These are phyloP conservation scores for Auanema freiburgensis DNA, from an alignment of 2,888 invertebrate species.

Conservation along the genomic window DNA sequence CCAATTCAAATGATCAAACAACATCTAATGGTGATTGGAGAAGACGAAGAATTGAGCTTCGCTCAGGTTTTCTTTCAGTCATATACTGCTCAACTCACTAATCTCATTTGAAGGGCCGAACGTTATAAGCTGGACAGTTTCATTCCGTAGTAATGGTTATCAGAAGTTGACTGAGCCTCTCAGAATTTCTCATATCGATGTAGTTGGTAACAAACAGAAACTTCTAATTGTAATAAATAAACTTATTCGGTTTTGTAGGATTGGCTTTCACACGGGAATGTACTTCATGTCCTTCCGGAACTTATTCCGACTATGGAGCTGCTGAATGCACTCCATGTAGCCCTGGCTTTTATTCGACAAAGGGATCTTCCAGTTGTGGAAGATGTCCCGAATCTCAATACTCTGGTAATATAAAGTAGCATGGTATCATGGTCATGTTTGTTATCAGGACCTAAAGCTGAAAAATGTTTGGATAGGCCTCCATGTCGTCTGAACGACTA, in stretches of 20 bases:
- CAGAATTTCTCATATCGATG: constrained; percentile 55
- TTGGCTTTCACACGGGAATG: constrained; percentile 70
- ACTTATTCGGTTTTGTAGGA: constrained; percentile 62
- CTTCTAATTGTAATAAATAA: background rate
- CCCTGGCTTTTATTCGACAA: constrained; percentile 66
- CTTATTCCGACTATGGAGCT: constrained; percentile 66
- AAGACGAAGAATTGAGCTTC: constrained; percentile 62
- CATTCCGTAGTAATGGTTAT: constrained; percentile 32
- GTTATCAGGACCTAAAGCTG: constrained; percentile 66
- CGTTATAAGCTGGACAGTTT: constrained; percentile 70
- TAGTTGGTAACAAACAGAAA: constrained; percentile 32
- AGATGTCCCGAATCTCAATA: constrained; percentile 65
- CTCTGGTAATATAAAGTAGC: constrained; percentile 40
- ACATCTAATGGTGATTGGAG: constrained; percentile 46
- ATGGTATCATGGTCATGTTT: background rate
- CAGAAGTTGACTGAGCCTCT: constrained; percentile 43
- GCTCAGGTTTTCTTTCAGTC: constrained; percentile 16
- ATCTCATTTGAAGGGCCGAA: constrained; percentile 66
- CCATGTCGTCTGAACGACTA: constrained; percentile 69
- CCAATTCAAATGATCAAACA: constrained; percentile 21
- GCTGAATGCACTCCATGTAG: constrained; percentile 67
- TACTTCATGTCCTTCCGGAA: constrained; percentile 66
- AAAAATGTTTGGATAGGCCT: constrained; percentile 67
- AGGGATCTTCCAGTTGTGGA: constrained; percentile 66
- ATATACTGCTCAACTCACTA: background rate